phyloP scores from a whole-genome alignment of 1,140 invertebrate species.

The Drosophila micromelanica region DNA sequence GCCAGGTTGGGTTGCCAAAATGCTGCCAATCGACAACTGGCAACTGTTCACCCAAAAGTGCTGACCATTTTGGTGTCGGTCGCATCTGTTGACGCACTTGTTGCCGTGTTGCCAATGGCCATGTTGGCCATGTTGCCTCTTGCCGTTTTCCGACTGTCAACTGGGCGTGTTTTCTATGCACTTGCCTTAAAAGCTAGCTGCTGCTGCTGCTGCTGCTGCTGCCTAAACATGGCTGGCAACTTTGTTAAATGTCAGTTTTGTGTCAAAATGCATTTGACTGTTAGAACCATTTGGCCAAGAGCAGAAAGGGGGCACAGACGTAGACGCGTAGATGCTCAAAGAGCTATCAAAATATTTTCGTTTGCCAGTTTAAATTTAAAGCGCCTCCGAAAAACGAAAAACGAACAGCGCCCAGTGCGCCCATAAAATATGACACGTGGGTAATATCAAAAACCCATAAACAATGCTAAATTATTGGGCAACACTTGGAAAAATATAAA shows the following conservation, averaged over 20 bases:
- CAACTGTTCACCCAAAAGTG: conserved; percentile 55
- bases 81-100: conserved; percentile 40
- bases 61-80: conserved; percentile 59
- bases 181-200: conserved; percentile 24
- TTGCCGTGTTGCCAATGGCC: conserved; percentile 27
- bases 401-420: conserved; percentile 37
- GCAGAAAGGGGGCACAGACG: neutral
- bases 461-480: conserved; percentile 72
- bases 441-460: conserved; percentile 72
- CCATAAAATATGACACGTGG: conserved; percentile 77
- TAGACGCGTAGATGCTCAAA: no score
- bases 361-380: conserved; percentile 59
- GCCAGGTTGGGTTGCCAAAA: conserved; percentile 47
- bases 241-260: conserved; percentile 81
- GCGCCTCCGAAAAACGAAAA: conserved; percentile 16
- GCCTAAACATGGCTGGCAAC: conserved; percentile 65
- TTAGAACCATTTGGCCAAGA: conserved; percentile 4
- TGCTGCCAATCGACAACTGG: conserved; percentile 18
- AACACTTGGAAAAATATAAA: conserved; percentile 60
- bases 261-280: conserved; percentile 72
- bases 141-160: conserved; percentile 30
- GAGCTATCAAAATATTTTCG: conserved; percentile 58
- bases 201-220: conserved; percentile 26
- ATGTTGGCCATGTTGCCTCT: no score
- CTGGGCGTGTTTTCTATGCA: conserved; percentile 68